Conservation (phyloP, 2,797 vertebrate species). For the Apodemus agrarius region DNA sequence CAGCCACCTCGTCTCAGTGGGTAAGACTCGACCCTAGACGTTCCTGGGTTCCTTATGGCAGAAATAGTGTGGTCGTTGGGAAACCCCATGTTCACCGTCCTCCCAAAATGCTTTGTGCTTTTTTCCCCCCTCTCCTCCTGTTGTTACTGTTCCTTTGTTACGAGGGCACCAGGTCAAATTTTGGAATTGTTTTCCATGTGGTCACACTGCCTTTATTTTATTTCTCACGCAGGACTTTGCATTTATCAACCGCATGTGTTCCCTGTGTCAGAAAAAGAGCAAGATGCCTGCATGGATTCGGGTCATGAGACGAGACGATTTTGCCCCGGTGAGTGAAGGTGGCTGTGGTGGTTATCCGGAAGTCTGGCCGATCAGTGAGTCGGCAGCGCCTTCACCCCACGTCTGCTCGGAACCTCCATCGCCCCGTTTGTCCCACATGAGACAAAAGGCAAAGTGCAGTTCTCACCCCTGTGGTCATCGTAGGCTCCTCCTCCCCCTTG, state of each 20-base stretch:
- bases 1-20: not conserved
- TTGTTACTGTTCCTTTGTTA: not conserved
- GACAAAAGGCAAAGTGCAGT: not conserved
- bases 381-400: not conserved
- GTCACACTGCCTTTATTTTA: not conserved
- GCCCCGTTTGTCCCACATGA: not conserved
- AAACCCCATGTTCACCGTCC: not conserved
- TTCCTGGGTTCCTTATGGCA: not conserved
- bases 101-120: not conserved
- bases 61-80: not conserved
- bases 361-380: not conserved
- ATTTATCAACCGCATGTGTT: conserved; percentile 56
- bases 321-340: conserved; percentile 45
- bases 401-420: too few species aligned
- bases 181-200: not conserved
- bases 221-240: conserved; percentile 51
- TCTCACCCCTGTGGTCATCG: not conserved
- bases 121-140: not conserved
- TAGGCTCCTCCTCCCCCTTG: not conserved
- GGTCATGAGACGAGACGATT: not conserved
- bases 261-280: conserved; percentile 25
- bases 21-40: not conserved
- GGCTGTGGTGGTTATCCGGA: not conserved
- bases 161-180: not conserved
- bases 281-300: conserved; percentile 37